A percentile compares a stretch with the other conserved stretches of the same genome.
These are phyloP conservation scores for Trachelipus rathkii DNA, from an alignment of 1,140 invertebrate species.

Conservation along the genomic window DNA sequence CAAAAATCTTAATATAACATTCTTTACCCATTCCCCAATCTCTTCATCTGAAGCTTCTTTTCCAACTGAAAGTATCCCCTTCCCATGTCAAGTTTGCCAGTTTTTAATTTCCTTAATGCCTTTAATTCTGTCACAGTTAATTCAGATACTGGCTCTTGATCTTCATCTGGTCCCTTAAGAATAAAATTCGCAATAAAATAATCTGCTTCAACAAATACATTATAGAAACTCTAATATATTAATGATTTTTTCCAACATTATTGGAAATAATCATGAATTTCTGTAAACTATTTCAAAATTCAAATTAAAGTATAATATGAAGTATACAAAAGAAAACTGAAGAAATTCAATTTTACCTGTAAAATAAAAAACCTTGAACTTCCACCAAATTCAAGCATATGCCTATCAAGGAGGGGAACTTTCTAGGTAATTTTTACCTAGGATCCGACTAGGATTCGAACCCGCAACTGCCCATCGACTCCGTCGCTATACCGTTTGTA, in stretches of 20 bases:
- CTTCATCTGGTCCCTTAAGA: slow-evolving; percentile 67
- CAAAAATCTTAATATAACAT: neutral
- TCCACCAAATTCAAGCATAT: slow-evolving; percentile 86
- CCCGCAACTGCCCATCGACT: neutral
- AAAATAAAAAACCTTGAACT: slow-evolving; percentile 81
- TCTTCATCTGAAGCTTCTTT: slow-evolving; percentile 64
- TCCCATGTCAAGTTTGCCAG: slow-evolving; percentile 48
- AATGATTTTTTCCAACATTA: too few species aligned
- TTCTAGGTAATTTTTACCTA: too few species aligned
- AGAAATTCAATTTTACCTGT: slow-evolving; percentile 49
- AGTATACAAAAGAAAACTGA: neutral
- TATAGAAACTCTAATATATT: too few species aligned
- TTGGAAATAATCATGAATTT: too few species aligned
- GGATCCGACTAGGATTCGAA: too few species aligned
- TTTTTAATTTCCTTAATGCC: slow-evolving; percentile 55
- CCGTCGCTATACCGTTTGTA: too few species aligned
- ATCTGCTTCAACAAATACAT: too few species aligned
- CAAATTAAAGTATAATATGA: too few species aligned
- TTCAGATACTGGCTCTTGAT: slow-evolving; percentile 79
- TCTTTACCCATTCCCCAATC: slow-evolving; percentile 82
- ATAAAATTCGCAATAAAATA: too few species aligned
- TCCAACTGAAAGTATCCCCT: slow-evolving; percentile 49
- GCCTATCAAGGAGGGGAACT: too few species aligned
- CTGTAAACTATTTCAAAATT: too few species aligned
- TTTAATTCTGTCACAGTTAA: slow-evolving; percentile 75